Conservation (phyloP, 2,113 vertebrate species). For the Channa argus region DNA sequence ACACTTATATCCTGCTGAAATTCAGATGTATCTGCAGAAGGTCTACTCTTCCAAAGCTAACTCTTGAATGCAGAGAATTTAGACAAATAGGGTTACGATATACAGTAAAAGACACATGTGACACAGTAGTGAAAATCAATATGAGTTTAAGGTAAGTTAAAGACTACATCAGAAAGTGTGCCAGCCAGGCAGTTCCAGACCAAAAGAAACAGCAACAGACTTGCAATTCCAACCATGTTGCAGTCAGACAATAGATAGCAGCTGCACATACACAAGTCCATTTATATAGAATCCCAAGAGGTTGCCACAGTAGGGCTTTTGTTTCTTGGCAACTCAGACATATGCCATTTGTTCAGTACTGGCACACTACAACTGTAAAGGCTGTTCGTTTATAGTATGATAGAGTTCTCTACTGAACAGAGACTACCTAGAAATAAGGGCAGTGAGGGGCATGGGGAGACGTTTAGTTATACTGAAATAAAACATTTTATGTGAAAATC, state of each 20-base stretch:
- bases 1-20: slow-evolving; percentile 8
- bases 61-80: slow-evolving; percentile 3
- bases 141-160: neutral
- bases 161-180: neutral
- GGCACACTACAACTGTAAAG: slow-evolving; percentile 45
- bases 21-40: slow-evolving; percentile 11
- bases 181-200: slow-evolving; percentile 1
- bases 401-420: slow-evolving; percentile 9
- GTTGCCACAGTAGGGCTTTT: slow-evolving; percentile 55
- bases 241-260: slow-evolving; percentile 62
- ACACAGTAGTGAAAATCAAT: neutral
- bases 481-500: neutral
- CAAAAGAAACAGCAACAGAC: slow-evolving; percentile 27
- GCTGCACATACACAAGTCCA: slow-evolving; percentile 70
- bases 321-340: slow-evolving; percentile 50
- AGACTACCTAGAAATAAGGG: neutral
- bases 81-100: too few species aligned
- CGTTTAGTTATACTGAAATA: neutral
- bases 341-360: slow-evolving; percentile 50
- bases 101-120: neutral
- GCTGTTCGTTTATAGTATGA: slow-evolving; percentile 25
- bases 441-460: neutral
- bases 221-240: slow-evolving; percentile 44
- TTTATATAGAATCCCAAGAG: slow-evolving; percentile 57
- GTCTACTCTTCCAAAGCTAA: neutral